These are phyloP conservation scores for Nymphalis io DNA, from an alignment of 1,140 invertebrate species.

Conservation along the genomic window DNA sequence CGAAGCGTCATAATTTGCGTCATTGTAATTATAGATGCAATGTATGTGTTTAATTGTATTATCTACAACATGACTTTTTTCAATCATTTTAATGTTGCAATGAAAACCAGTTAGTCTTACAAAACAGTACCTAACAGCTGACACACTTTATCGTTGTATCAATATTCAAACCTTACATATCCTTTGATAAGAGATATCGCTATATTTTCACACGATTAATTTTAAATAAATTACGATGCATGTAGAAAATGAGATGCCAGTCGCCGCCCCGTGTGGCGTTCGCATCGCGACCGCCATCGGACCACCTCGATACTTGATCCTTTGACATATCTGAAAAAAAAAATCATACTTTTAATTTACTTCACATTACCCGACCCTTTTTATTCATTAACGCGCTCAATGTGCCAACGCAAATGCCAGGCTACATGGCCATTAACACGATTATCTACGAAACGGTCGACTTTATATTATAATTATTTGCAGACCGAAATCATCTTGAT, in stretches of 20 bases:
- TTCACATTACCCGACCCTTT: constrained; percentile 20
- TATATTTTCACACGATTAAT: constrained; percentile 66
- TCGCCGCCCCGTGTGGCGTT: constrained; percentile 54
- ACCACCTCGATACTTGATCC: constrained; percentile 55
- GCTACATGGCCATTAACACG: constrained; percentile 32
- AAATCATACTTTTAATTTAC: constrained; percentile 21
- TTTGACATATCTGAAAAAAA: constrained; percentile 44
- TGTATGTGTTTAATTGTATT: background rate
- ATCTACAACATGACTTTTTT: background rate
- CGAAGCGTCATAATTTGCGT: background rate
- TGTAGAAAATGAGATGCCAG: constrained; percentile 54
- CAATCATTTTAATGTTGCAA: background rate
- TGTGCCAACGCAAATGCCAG: constrained; percentile 28
- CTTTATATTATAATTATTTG: constrained; percentile 36
- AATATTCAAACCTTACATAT: background rate
- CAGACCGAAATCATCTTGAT: constrained; percentile 32
- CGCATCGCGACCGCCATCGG: constrained; percentile 46
- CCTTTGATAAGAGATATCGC: constrained; percentile 13
- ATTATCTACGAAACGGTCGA: constrained; percentile 33
- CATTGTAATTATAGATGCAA: background rate
- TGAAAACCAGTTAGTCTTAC: background rate
- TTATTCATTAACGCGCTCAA: constrained; percentile 30
- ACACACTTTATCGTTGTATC: background rate
- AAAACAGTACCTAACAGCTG: background rate
- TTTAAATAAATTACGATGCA: constrained; percentile 63